Conservation (phyloP, 2,113 vertebrate species). For the Oophaga pumilio region DNA sequence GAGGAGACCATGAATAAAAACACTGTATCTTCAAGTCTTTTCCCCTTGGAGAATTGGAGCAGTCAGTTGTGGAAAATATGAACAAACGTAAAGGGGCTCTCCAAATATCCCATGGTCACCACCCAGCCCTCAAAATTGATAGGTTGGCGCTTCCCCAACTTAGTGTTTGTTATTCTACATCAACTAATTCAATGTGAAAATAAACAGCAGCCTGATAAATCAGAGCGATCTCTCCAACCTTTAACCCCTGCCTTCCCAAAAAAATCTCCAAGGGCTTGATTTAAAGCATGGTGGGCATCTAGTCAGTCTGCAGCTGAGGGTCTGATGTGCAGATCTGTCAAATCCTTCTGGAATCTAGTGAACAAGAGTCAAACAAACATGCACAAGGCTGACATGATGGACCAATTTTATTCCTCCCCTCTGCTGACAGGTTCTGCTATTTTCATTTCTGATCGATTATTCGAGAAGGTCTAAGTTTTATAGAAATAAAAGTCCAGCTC, state of each 20-base stretch:
- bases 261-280: not conserved
- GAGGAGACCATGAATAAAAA: conserved; percentile 45
- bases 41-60: conserved; percentile 17
- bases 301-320: conserved; percentile 26
- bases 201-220: conserved; percentile 74
- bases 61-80: conserved; percentile 42
- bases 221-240: conserved; percentile 66
- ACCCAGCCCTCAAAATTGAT: conserved; percentile 27
- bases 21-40: conserved; percentile 28
- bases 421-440: not conserved
- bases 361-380: conserved; percentile 13
- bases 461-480: too few relatives aligned
- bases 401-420: conserved; percentile 15
- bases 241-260: conserved; percentile 66
- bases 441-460: not conserved
- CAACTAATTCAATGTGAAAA: conserved; percentile 70
- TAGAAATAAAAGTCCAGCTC: too few relatives aligned
- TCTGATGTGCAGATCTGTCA: not conserved
- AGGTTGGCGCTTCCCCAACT: conserved; percentile 23
- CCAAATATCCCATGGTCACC: conserved; percentile 60
- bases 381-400: conserved; percentile 7
- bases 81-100: conserved; percentile 58
- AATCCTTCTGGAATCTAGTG: conserved; percentile 27
- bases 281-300: conserved; percentile 20
- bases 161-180: conserved; percentile 66